Evolutionary conservation across 2,888 invertebrate species (phyloP), one percentile per base, ranked within the genome.

Genomic region (Folsomia candida): DNA sequence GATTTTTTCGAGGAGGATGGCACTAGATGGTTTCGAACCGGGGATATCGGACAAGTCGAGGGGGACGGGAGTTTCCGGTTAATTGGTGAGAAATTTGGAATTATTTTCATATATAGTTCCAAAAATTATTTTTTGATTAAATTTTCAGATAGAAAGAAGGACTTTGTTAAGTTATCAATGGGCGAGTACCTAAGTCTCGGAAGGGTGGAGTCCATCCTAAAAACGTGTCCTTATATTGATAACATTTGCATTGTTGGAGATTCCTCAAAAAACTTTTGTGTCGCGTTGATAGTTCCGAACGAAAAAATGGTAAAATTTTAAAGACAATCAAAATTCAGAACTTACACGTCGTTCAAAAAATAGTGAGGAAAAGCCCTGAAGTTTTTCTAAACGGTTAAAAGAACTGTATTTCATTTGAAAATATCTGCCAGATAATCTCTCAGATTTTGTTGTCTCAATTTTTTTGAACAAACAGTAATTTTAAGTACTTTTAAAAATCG

Each of bases 241-340:
- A 98, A 98, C 85, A 92, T 98, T 83, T 99, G 98, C 84, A 93
- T 98, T 64, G 95, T 95, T 84, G 99, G 96, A 18, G 94, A 97
- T 86, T 88, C 92, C 54, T 87, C 88, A 71, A 91, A 93, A 84
- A 88, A 89, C 80, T 92, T 89, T 84, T 91, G 93, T 9, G 94
- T 97, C 73, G 96, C 95, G 69, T n/a, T n/a, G n/a, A n/a, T n/a
- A n/a, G n/a, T n/a, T n/a, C n/a, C n/a, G n/a, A n/a, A n/a, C n/a
- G n/a, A 68, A 4, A 86, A 86, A 76, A 82, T 82, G 73, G 85
- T 77, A 73, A 11, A 11, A 11, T 47, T 11, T 47, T 47, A 47
- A 11, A 11, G n/a, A n/a, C n/a, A n/a, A n/a, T n/a, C n/a, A n/a
- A n/a, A n/a, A n/a, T n/a, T n/a, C n/a, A n/a, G 9, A 11, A 11